phyloP scores from a whole-genome alignment of 2,888 invertebrate species.

The Lottia gigantea region DNA sequence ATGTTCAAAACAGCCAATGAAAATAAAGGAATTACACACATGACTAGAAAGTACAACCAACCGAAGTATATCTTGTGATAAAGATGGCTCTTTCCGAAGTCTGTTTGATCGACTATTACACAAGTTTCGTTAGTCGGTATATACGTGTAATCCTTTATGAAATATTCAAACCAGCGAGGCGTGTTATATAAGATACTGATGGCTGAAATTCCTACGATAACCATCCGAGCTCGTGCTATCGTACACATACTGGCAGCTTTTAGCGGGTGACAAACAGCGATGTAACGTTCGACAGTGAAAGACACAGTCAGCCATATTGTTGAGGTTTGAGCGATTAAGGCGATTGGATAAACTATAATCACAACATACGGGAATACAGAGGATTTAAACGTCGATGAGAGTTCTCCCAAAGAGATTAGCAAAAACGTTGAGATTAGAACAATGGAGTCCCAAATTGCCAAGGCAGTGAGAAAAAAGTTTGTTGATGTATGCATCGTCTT shows the following conservation, averaged over 20 bases:
- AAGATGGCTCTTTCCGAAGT: slow-evolving; percentile 76
- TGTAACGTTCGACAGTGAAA: slow-evolving; percentile 86
- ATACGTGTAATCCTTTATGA: slow-evolving; percentile 26
- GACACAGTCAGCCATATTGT: slow-evolving; percentile 86
- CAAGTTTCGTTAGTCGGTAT: slow-evolving; percentile 28
- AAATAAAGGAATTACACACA: slow-evolving; percentile 92
- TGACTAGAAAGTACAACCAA: slow-evolving; percentile 93
- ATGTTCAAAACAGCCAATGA: slow-evolving; percentile 89
- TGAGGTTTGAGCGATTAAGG: slow-evolving; percentile 89
- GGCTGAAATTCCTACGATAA: slow-evolving; percentile 83
- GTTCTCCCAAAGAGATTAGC: slow-evolving; percentile 55
- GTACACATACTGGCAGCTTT: slow-evolving; percentile 91
- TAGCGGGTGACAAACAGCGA: slow-evolving; percentile 82
- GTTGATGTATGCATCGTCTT: slow-evolving; percentile 81
- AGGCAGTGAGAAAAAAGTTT: slow-evolving; percentile 70
- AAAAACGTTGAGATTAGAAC: slow-evolving; percentile 60
- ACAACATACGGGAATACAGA: slow-evolving; percentile 58
- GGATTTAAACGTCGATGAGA: slow-evolving; percentile 43
- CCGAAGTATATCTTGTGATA: slow-evolving; percentile 88
- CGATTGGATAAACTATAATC: slow-evolving; percentile 75
- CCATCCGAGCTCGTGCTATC: slow-evolving; percentile 84
- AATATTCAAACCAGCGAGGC: slow-evolving; percentile 74
- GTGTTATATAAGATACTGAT: slow-evolving; percentile 88
- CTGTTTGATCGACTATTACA: slow-evolving; percentile 72
- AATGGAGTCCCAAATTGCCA: slow-evolving; percentile 66